Conservation (phyloP, 2,888 invertebrate species). For the Thecocarcelia acutangulata region DNA sequence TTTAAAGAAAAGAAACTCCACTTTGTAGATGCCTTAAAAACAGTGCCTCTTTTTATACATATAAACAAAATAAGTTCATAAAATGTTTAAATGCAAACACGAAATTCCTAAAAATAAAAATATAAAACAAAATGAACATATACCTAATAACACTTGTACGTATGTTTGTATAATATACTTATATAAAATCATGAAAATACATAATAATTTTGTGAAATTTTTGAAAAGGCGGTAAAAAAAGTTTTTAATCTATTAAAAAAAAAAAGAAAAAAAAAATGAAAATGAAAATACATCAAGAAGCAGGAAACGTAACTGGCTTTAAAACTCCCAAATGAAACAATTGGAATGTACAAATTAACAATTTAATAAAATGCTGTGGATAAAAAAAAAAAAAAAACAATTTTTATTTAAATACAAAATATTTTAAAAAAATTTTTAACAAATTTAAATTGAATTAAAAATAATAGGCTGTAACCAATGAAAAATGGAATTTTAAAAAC, state of each 20-base stretch:
- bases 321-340: slow-evolving; percentile 30
- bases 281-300: slow-evolving; percentile 38
- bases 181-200: slow-evolving; percentile 4
- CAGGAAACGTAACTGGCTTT: slow-evolving; percentile 66
- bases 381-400: slow-evolving; percentile 34
- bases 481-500: slow-evolving; percentile 70
- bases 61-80: slow-evolving; percentile 66
- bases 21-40: slow-evolving; percentile 92
- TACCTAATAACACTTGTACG: background rate
- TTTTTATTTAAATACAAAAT: slow-evolving; percentile 45
- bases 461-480: slow-evolving; percentile 70
- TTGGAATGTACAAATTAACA: slow-evolving; percentile 68
- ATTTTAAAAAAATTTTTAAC: slow-evolving; percentile 71
- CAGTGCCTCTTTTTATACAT: slow-evolving; percentile 86
- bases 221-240: slow-evolving; percentile 43
- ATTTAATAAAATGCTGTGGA: slow-evolving; percentile 49
- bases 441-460: slow-evolving; percentile 75
- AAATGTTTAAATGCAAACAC: slow-evolving; percentile 54
- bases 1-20: slow-evolving; percentile 80
- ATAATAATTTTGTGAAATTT: slow-evolving; percentile 37
- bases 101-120: slow-evolving; percentile 58
- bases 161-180: no score
- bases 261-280: background rate
- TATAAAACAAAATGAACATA: slow-evolving; percentile 9
- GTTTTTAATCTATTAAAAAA: slow-evolving; percentile 14